A percentile compares a stretch with the other conserved stretches of the same genome.
Conservation (phyloP, 2,888 invertebrate species). For the Drosophila kuntzei region DNA sequence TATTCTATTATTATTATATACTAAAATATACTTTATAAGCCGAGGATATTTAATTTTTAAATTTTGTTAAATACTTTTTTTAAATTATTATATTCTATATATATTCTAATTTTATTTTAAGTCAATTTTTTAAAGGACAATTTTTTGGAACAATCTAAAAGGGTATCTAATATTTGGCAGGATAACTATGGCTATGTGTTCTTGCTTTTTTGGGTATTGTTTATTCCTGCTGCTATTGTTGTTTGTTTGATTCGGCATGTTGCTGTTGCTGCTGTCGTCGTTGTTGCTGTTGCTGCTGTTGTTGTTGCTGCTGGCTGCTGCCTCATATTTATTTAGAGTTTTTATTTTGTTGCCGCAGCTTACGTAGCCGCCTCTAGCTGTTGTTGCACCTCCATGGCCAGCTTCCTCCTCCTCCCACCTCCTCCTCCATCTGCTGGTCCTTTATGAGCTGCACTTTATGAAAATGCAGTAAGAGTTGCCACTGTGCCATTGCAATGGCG, state of each 20-base stretch:
- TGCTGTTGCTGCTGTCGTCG: slow-evolving; percentile 43
- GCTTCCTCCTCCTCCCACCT: neutral
- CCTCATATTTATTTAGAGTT: slow-evolving; percentile 76
- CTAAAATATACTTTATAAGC: no score
- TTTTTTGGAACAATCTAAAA: neutral
- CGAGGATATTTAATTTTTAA: no score
- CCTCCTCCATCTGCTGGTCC: slow-evolving; percentile 30
- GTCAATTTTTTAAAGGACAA: neutral
- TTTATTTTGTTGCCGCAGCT: slow-evolving; percentile 58
- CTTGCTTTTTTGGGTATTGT: slow-evolving; percentile 23
- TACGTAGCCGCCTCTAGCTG: slow-evolving; percentile 20
- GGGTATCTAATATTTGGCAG: neutral
- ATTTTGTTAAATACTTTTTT: no score
- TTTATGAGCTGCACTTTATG: slow-evolving; percentile 79
- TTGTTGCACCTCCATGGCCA: slow-evolving; percentile 7
- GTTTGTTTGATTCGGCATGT: slow-evolving; percentile 65
- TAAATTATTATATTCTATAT: no score
- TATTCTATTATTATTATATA: no score
- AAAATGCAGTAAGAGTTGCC: slow-evolving; percentile 68
- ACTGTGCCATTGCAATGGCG: slow-evolving; percentile 27
- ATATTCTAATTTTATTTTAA: neutral
- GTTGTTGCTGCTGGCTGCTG: slow-evolving; percentile 33
- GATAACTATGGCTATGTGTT: neutral
- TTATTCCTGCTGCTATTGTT: slow-evolving; percentile 62
- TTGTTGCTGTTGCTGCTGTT: slow-evolving; percentile 23